A percentile compares a stretch with the other conserved stretches of the same genome.
Conservation (phyloP, 2,888 invertebrate species). For the Macaria liturata region DNA sequence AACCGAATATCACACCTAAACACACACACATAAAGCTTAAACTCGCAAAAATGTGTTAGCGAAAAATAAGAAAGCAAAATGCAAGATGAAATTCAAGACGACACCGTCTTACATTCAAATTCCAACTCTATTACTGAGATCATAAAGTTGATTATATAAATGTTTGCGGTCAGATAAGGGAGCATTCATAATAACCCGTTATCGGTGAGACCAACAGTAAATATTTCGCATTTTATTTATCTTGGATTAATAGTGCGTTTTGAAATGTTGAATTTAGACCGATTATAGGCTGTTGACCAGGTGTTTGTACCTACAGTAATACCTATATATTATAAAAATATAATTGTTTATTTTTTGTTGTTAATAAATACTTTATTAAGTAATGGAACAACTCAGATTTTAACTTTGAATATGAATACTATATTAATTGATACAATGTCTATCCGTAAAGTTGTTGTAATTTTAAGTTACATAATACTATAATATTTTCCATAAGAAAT, state of each 20-base stretch:
- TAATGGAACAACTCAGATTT: too few relatives aligned
- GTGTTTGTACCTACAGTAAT: constrained; percentile 31
- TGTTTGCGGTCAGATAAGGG: constrained; percentile 61
- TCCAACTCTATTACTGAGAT: constrained; percentile 42
- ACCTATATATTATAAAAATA: too few relatives aligned
- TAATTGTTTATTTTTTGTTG: too few relatives aligned
- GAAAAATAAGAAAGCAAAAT: constrained; percentile 80
- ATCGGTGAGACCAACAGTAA: constrained; percentile 72
- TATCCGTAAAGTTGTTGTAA: neutral
- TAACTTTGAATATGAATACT: too few relatives aligned
- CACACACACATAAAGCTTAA: constrained; percentile 48
- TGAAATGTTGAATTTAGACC: constrained; percentile 70
- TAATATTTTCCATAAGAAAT: neutral
- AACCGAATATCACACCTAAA: constrained; percentile 47
- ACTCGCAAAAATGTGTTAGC: constrained; percentile 45
- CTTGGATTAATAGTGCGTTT: constrained; percentile 70
- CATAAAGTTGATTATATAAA: constrained; percentile 44
- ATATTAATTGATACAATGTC: too few relatives aligned
- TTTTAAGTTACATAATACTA: neutral
- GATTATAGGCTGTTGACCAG: constrained; percentile 57
- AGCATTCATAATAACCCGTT: constrained; percentile 72
- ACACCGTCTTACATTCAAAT: constrained; percentile 44
- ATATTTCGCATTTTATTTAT: constrained; percentile 75
- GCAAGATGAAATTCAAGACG: constrained; percentile 80
- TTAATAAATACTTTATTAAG: too few relatives aligned